Percentiles rank a stretch among this genome's conserved stretches.
phyloP scores from a whole-genome alignment of 2,797 vertebrate genomes.

The Lycodopsis pacificus region DNA sequence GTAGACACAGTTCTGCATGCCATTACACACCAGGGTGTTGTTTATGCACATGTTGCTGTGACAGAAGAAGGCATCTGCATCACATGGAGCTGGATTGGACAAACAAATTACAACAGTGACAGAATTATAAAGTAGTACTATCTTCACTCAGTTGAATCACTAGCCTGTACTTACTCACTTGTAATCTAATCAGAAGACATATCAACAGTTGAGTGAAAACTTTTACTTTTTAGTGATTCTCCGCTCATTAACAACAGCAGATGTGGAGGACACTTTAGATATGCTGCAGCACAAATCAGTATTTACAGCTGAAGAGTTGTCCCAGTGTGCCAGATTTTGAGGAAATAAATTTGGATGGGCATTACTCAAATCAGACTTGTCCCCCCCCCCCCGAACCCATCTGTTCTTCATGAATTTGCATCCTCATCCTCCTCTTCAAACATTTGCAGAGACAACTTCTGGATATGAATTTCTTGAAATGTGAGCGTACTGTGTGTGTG shows the following conservation, averaged over 20 bases:
- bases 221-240: background rate
- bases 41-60: slow-evolving; percentile 99
- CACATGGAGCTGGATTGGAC: slow-evolving; percentile 92
- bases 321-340: slow-evolving; percentile 47
- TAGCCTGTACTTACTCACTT: background rate
- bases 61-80: slow-evolving; percentile 96
- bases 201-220: background rate
- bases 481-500: slow-evolving; percentile 10
- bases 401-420: slow-evolving; percentile 78
- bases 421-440: slow-evolving; percentile 66
- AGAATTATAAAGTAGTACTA: background rate
- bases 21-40: slow-evolving; percentile 97
- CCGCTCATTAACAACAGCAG: slow-evolving; percentile 7
- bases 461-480: slow-evolving; percentile 43
- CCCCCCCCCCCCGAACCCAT: slow-evolving; percentile 54
- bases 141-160: background rate
- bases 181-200: background rate
- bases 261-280: slow-evolving; percentile 13
- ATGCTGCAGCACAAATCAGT: slow-evolving; percentile 30
- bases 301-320: slow-evolving; percentile 44
- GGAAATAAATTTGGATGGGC: slow-evolving; percentile 60
- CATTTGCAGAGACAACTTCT: slow-evolving; percentile 64
- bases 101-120: slow-evolving; percentile 8
- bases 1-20: slow-evolving; percentile 98
- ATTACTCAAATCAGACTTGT: slow-evolving; percentile 67